Percentiles rank a stretch among this genome's conserved stretches.
Conservation (phyloP, 2,888 invertebrate genomes). For the Lithophane semibrunnea region DNA sequence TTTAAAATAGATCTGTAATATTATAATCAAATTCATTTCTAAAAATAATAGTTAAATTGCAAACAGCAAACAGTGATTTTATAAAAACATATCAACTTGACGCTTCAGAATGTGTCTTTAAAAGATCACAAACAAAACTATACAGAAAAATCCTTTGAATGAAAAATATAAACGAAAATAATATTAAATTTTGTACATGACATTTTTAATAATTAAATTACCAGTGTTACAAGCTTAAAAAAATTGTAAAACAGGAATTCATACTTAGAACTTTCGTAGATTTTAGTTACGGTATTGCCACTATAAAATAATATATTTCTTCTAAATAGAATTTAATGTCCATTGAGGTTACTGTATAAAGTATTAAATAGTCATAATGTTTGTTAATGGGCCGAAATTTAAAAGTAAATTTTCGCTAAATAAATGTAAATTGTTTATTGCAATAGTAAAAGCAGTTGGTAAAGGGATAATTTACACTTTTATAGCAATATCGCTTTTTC, state of each 20-base stretch:
- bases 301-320: slow-evolving; percentile 36
- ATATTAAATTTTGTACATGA: slow-evolving; percentile 18
- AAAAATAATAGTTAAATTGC: slow-evolving; percentile 5
- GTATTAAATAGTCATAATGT: slow-evolving; percentile 29
- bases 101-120: slow-evolving; percentile 33
- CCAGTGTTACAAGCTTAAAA: slow-evolving; percentile 13
- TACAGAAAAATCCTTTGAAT: background rate
- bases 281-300: slow-evolving; percentile 49
- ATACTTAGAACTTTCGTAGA: slow-evolving; percentile 31
- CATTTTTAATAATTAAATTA: slow-evolving; percentile 20
- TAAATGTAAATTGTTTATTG: background rate
- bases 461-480: background rate
- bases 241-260: slow-evolving; percentile 6
- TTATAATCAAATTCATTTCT: slow-evolving; percentile 12
- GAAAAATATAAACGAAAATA: slow-evolving; percentile 4
- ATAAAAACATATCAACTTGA: slow-evolving; percentile 60
- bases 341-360: slow-evolving; percentile 29
- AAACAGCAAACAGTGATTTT: slow-evolving; percentile 49
- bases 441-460: background rate
- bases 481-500: slow-evolving; percentile 13
- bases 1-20: slow-evolving; percentile 24
- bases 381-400: slow-evolving; percentile 8
- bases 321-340: slow-evolving; percentile 28
- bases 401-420: slow-evolving; percentile 11
- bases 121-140: slow-evolving; percentile 2